Evolutionary conservation across 2,797 vertebrate genomes (phyloP).

Genomic region (Coregonus suidteri): DNA sequence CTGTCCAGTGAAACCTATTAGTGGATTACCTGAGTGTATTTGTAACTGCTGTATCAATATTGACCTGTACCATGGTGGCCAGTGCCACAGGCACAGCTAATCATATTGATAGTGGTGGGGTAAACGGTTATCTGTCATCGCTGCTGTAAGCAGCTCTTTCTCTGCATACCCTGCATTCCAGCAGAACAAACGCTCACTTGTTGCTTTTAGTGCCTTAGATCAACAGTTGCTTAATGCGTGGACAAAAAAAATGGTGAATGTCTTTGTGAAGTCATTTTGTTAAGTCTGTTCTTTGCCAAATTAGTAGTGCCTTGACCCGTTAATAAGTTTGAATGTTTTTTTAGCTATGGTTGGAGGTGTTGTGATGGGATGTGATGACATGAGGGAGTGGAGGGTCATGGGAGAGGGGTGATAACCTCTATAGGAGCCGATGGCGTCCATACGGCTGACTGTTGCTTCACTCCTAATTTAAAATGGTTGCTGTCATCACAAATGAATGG

Average conservation of each 20-base stretch:
- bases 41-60: conserved; percentile 55
- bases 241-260: conserved; percentile 15
- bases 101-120: conserved; percentile 53
- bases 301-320: conserved; percentile 1
- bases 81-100: conserved; percentile 41
- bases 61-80: conserved; percentile 38
- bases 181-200: conserved; percentile 79
- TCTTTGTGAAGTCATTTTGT: conserved; percentile 11
- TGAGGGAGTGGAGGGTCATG: not conserved
- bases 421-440: not conserved
- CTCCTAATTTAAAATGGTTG: not conserved
- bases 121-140: not conserved
- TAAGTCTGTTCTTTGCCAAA: not conserved
- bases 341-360: not conserved
- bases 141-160: not conserved
- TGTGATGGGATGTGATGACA: not conserved
- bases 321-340: conserved; percentile 12
- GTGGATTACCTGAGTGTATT: conserved; percentile 29
- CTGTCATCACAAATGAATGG: not conserved
- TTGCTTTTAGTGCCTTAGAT: conserved; percentile 79
- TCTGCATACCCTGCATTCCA: conserved; percentile 74
- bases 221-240: conserved; percentile 61
- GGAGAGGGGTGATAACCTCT: not conserved
- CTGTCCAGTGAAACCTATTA: not conserved
- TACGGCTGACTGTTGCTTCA: not conserved